A percentile compares a stretch with the other conserved stretches of the same genome.
phyloP scores from a whole-genome alignment of 2,113 vertebrate species.

The Zapus hudsonius region DNA sequence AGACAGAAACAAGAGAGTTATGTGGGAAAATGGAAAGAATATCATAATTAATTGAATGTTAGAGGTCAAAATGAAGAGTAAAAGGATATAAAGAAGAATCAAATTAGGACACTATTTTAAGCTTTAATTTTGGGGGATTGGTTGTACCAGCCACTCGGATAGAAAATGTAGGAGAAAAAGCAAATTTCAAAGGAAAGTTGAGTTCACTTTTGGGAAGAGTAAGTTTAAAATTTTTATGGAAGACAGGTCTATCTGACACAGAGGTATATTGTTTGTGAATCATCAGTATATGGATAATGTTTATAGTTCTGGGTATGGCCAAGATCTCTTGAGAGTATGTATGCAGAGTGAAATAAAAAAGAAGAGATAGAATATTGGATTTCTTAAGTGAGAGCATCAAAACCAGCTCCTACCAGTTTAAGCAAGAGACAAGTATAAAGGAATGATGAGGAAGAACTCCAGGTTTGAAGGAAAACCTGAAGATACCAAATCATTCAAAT shows the following conservation, averaged over 20 bases:
- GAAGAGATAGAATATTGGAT: not conserved
- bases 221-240: not conserved
- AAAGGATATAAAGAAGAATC: not conserved
- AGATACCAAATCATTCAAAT: not conserved
- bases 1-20: not conserved
- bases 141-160: not conserved
- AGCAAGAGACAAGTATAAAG: not conserved
- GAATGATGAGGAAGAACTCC: not conserved
- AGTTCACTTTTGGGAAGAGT: not conserved
- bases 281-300: not conserved
- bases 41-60: conserved; percentile 18
- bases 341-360: not conserved
- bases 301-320: not conserved
- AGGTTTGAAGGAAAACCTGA: not conserved
- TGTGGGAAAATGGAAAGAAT: not conserved
- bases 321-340: not conserved
- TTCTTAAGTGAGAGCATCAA: not conserved
- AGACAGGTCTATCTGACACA: not conserved
- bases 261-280: not conserved
- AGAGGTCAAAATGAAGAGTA: not conserved
- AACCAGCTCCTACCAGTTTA: not conserved
- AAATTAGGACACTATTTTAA: not conserved
- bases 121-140: not conserved
- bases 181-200: not conserved
- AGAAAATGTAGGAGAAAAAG: not conserved